Conservation (phyloP, 2,888 invertebrate species). For the Trichopoda pennipes region DNA sequence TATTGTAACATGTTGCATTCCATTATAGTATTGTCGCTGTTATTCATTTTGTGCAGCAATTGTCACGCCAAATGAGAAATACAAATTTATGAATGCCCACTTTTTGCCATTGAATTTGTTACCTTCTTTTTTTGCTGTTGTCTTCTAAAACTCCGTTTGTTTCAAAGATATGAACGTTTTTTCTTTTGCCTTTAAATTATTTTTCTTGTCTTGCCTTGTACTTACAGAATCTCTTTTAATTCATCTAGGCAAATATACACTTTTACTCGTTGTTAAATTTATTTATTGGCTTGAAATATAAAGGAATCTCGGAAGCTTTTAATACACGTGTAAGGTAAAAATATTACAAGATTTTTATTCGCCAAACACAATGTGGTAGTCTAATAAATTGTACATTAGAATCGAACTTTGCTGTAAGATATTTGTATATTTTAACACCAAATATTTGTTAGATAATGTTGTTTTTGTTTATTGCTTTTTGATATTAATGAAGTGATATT, state of each 20-base stretch:
- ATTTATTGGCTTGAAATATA: constrained; percentile 54
- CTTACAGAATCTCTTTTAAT: constrained; percentile 46
- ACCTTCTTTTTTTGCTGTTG: constrained; percentile 40
- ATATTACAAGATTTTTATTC: constrained; percentile 54
- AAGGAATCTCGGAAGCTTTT: constrained; percentile 66
- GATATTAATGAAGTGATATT: too few species aligned
- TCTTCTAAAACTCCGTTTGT: constrained; percentile 4
- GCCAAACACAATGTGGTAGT: constrained; percentile 42
- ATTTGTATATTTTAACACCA: constrained; percentile 46
- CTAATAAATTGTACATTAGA: constrained; percentile 59
- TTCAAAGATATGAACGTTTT: constrained; percentile 49
- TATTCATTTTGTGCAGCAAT: constrained; percentile 77
- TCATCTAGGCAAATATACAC: constrained; percentile 30
- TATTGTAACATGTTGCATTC: constrained; percentile 50
- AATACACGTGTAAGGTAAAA: constrained; percentile 66
- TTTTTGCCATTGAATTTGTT: constrained; percentile 72
- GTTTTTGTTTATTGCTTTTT: too few species aligned
- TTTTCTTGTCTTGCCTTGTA: constrained; percentile 16
- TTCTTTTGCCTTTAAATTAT: background rate
- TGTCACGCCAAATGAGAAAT: constrained; percentile 79
- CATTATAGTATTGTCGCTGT: constrained; percentile 68
- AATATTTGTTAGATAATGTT: constrained; percentile 43
- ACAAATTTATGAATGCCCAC: constrained; percentile 80
- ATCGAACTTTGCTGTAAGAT: constrained; percentile 43
- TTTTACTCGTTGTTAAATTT: constrained; percentile 28